Evolutionary conservation across 2,113 vertebrate genomes (phyloP).

Genomic region (Tringa solitaria): DNA sequence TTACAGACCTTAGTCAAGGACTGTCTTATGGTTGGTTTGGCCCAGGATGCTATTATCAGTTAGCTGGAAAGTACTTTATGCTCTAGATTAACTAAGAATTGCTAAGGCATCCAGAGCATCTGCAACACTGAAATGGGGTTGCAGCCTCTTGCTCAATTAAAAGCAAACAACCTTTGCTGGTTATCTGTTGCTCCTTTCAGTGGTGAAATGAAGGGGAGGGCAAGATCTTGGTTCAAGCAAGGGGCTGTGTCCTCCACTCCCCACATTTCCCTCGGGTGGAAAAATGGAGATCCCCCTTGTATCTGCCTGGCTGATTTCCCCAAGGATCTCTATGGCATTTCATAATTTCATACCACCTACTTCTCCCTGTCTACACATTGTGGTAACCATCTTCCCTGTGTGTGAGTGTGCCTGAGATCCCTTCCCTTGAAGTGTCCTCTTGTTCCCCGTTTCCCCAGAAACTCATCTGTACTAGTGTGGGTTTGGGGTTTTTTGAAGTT

Average conservation of each 20-base stretch:
- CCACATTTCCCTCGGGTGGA: not conserved
- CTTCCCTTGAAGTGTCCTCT: not conserved
- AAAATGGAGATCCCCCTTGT: not conserved
- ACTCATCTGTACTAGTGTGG: not conserved
- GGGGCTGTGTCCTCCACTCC: not conserved
- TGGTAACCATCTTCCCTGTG: rapidly evolving
- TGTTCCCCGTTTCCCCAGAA: not conserved
- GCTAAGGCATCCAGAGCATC: not conserved
- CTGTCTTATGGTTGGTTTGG: not conserved
- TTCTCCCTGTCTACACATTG: not conserved
- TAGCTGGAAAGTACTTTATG: not conserved
- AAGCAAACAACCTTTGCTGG: not conserved
- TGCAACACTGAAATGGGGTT: not conserved
- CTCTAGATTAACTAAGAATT: not conserved
- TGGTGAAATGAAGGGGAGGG: not conserved
- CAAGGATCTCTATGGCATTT: not conserved
- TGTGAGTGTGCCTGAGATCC: not conserved
- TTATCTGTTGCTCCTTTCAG: not conserved
- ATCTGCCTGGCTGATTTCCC: not conserved
- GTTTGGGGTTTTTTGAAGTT: not conserved
- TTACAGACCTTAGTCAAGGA: not conserved
- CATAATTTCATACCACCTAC: not conserved
- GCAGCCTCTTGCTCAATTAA: not conserved
- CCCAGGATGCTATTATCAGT: not conserved
- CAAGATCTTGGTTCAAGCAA: not conserved